phyloP scores from a whole-genome alignment of 1,140 invertebrate genomes.

The Nomia melanderi region DNA sequence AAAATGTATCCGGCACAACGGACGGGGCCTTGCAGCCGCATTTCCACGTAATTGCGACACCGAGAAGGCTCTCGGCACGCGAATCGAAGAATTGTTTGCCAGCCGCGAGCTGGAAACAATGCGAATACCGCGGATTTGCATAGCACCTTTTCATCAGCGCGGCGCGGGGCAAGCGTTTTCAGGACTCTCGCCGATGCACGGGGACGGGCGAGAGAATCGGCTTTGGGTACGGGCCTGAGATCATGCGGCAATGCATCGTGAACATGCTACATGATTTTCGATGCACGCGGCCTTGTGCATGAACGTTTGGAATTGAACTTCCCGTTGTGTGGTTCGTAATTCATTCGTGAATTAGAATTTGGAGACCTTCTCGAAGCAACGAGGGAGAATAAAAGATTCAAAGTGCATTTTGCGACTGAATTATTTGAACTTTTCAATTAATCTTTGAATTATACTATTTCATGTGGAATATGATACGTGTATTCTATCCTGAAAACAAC shows the following conservation, averaged over 20 bases:
- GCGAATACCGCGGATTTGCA: background rate
- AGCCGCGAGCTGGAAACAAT: background rate
- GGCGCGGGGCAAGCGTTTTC: background rate
- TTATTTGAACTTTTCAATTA: too few species aligned
- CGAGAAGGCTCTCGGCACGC: background rate
- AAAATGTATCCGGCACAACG: background rate
- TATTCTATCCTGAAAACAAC: too few species aligned
- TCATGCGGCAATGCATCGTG: background rate
- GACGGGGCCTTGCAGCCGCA: background rate
- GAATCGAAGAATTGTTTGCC: background rate
- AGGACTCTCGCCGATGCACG: background rate
- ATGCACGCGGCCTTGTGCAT: background rate
- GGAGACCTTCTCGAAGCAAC: too few species aligned
- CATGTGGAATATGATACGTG: too few species aligned
- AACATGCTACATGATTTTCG: background rate
- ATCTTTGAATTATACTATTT: too few species aligned
- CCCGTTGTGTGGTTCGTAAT: too few species aligned
- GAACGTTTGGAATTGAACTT: too few species aligned
- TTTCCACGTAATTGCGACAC: background rate
- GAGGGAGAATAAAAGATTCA: too few species aligned
- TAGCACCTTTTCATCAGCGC: background rate
- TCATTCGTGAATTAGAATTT: too few species aligned
- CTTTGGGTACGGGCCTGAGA: background rate
- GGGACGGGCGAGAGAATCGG: background rate
- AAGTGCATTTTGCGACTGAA: too few species aligned